Conservation (phyloP, 2,888 invertebrate genomes). For the Empis livida region DNA sequence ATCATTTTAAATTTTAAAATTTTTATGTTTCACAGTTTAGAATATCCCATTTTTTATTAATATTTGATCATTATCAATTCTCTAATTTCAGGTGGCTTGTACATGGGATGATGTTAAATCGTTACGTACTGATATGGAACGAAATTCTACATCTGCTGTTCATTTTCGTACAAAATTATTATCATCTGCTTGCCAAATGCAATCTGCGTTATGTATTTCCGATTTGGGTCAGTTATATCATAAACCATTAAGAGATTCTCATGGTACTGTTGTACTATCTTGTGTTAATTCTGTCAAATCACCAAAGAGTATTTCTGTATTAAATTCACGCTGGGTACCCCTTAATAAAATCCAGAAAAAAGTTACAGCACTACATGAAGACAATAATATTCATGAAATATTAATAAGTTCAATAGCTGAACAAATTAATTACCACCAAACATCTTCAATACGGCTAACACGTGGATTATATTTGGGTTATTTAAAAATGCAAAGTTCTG, state of each 20-base stretch:
- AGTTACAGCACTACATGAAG: conserved; percentile 57
- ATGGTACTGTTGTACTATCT: conserved; percentile 83
- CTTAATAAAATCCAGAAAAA: conserved; percentile 73
- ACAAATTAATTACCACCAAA: conserved; percentile 51
- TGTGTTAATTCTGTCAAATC: conserved; percentile 55
- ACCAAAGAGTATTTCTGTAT: conserved; percentile 73
- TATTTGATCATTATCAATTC: no score
- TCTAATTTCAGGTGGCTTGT: conserved; percentile 59
- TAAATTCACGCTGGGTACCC: conserved; percentile 88
- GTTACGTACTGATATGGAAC: conserved; percentile 87
- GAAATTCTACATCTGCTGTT: conserved; percentile 77
- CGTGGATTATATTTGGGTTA: conserved; percentile 91
- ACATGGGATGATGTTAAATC: conserved; percentile 95
- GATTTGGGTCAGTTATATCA: conserved; percentile 93
- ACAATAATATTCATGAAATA: conserved; percentile 66
- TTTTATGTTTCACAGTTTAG: no score
- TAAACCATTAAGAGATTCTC: conserved; percentile 74
- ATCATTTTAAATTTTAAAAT: no score
- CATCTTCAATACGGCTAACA: conserved; percentile 65
- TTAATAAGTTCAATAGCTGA: conserved; percentile 79
- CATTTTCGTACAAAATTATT: conserved; percentile 86
- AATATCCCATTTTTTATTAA: no score
- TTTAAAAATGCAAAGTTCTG: conserved; percentile 90
- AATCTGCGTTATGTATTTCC: conserved; percentile 79
- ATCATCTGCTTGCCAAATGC: conserved; percentile 85